phyloP scores from a whole-genome alignment of 1,140 invertebrate species.

The Pachyrhynchus sulphureomaculatus region DNA sequence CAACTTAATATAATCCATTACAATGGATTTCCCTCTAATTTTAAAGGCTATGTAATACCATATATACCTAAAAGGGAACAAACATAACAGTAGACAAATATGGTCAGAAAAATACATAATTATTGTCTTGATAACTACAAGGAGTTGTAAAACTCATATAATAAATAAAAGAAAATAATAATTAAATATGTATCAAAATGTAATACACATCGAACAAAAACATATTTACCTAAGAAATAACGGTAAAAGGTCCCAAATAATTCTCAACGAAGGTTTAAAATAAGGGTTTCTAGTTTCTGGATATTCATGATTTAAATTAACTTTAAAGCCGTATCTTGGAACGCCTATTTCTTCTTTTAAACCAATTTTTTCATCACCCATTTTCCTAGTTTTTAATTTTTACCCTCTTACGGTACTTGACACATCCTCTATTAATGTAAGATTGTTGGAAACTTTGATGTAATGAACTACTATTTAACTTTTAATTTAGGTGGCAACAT shows the following conservation, averaged over 20 bases:
- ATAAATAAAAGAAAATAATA: no score
- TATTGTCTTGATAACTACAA: no score
- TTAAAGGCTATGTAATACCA: slow-evolving; percentile 62
- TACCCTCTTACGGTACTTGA: no score
- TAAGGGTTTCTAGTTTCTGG: slow-evolving; percentile 72
- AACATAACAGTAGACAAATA: not conserved
- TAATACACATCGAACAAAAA: slow-evolving; percentile 25
- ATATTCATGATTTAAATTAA: slow-evolving; percentile 74
- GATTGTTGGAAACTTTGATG: no score
- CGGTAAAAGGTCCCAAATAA: slow-evolving; percentile 65
- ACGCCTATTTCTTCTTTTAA: slow-evolving; percentile 13
- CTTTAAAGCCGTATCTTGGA: slow-evolving; percentile 68
- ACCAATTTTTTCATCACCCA: not conserved
- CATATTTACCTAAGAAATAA: slow-evolving; percentile 60
- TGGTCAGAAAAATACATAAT: slow-evolving; percentile 13
- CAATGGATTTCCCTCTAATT: slow-evolving; percentile 59
- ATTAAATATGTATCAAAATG: no score
- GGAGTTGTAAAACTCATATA: no score
- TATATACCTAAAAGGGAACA: slow-evolving; percentile 62
- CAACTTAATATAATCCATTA: slow-evolving; percentile 71
- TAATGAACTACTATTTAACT: no score
- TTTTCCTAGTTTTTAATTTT: no score
- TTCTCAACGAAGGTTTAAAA: slow-evolving; percentile 62
- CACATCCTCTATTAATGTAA: no score
- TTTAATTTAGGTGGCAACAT: no score